Base-by-base conservation (phyloP, 1,140 invertebrate species). In the Drosophila sturtevanti region DNA sequence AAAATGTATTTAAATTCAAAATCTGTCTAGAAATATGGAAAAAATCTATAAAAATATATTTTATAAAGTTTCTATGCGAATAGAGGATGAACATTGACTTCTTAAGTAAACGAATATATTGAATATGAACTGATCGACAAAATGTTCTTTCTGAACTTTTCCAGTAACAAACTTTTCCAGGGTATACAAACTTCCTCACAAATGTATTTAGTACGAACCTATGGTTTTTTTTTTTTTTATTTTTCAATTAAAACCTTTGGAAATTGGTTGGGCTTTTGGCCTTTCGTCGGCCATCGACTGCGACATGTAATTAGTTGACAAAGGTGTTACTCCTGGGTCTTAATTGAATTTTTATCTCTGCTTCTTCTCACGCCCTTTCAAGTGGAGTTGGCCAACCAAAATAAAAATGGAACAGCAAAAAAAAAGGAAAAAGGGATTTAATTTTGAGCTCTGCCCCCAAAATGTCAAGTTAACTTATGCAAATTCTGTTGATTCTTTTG, bases 271-370 rank as follows among this genome's bases (percentile, higher is more conserved):
- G 41, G 71, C 73, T 74, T 31, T 74, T 77, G 64, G 72, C 68
- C 81, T 86, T 85, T 81, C 81, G 75, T 69, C 72, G 79, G 55
- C 79, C 66, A 65, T 55, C 37, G 67, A 41, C 59, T 62, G 48
- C 60, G 67, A 74, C 69, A 71, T 86, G 81, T 85, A 85, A 85
- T 85, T 85, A 85, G 81, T 85, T 86, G 81, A 85, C 81, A 85
- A 86, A 86, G 81, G 73, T 74, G 81, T 81, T 71, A 51, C 69
- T 71, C 27, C 44, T 65, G 60, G 64, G 59, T 27, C 60, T 85
- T 85, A 85, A 85, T 85, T 85, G 81, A 85, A 85, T 85, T 85
- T 85, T 85, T 86, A 86, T 85, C 81, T 86, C 58, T 51, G 56
- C 74, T 61, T 56, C 14, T 72, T 61, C 65, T 69, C 51, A 48